A percentile compares a stretch with the other conserved stretches of the same genome.
Conservation (phyloP, 2,888 invertebrate genomes). For the Asteroscopus sphinx region DNA sequence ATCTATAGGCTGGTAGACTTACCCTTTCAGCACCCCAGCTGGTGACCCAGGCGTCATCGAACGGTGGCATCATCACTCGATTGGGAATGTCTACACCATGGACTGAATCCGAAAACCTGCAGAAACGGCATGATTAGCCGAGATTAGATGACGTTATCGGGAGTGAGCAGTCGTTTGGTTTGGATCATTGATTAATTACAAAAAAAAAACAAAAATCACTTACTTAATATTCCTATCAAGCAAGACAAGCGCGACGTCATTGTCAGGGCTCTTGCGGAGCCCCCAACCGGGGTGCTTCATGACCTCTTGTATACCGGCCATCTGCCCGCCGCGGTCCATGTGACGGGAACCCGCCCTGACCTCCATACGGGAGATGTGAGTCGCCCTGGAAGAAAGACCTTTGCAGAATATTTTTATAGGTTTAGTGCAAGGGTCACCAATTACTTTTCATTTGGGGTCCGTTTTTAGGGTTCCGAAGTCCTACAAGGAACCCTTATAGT, state of each 20-base stretch:
- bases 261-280: constrained; percentile 73
- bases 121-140: neutral
- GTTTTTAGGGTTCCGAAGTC: too few relatives aligned
- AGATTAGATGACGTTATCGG: too few relatives aligned
- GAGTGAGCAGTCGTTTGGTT: too few relatives aligned
- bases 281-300: constrained; percentile 81
- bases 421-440: too few relatives aligned
- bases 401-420: neutral
- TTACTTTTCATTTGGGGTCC: too few relatives aligned
- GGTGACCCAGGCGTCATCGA: constrained; percentile 82
- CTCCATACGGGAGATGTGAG: constrained; percentile 67
- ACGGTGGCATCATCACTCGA: constrained; percentile 76
- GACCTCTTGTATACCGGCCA: constrained; percentile 74
- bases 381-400: constrained; percentile 61
- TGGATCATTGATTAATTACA: too few relatives aligned
- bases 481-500: too few relatives aligned
- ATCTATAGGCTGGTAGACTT: constrained; percentile 23
- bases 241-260: constrained; percentile 75
- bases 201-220: constrained; percentile 9
- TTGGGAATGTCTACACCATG: constrained; percentile 81
- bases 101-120: constrained; percentile 75
- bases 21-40: constrained; percentile 83
- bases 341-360: constrained; percentile 75
- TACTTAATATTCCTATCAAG: constrained; percentile 74
- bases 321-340: constrained; percentile 74